Evolutionary conservation across 2,797 vertebrate genomes (phyloP).

Genomic region (Eulemur mongoz): DNA sequence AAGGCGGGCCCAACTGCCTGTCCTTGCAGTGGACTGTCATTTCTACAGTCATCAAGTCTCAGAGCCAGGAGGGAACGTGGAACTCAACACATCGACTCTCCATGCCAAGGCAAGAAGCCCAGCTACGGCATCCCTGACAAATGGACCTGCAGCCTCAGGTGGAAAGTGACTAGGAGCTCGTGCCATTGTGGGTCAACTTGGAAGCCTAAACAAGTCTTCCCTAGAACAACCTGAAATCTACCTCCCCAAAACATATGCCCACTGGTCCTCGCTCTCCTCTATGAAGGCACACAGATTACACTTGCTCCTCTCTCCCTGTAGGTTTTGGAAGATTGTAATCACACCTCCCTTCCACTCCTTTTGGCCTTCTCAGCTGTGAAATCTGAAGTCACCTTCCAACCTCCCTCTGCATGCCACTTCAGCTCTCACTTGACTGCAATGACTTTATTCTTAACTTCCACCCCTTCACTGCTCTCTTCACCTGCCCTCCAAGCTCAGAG

Average conservation of each 20-base stretch:
- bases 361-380: neutral
- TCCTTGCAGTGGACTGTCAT: neutral
- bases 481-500: neutral
- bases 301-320: neutral
- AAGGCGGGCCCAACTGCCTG: neutral
- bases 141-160: neutral
- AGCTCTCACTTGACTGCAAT: neutral
- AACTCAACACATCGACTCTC: neutral
- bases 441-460: neutral
- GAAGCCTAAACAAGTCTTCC: neutral
- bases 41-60: neutral
- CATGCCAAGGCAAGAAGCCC: neutral
- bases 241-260: neutral
- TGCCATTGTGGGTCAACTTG: accelerated
- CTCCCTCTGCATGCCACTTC: neutral
- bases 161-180: neutral
- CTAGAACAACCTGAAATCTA: neutral
- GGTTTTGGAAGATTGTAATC: neutral
- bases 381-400: neutral
- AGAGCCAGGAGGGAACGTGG: neutral
- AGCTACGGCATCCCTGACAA: neutral
- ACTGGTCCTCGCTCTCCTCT: neutral
- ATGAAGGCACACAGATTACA: neutral
- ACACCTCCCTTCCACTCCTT: neutral
- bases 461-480: neutral